These are phyloP conservation scores for Marmota flaviventris DNA, from an alignment of 2,113 vertebrate species.

Conservation along the genomic window DNA sequence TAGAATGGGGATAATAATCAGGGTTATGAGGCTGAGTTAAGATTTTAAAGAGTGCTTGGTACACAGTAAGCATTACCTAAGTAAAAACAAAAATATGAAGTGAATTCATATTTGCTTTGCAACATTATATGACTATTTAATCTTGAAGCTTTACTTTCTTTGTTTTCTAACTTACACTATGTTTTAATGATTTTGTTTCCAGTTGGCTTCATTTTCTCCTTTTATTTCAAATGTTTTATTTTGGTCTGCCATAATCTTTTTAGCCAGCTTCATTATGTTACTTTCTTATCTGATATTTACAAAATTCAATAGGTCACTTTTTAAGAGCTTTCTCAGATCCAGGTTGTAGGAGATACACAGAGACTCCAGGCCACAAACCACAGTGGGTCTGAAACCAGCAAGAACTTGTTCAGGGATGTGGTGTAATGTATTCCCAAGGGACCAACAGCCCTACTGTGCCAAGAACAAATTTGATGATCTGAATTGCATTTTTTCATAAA, in stretches of 20 bases:
- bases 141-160: constrained; percentile 6
- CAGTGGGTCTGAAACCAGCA: neutral
- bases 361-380: neutral
- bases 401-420: neutral
- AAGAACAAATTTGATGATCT: neutral
- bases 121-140: neutral
- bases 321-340: neutral
- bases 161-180: neutral
- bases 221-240: neutral
- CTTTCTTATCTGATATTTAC: neutral
- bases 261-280: neutral
- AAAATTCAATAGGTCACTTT: neutral
- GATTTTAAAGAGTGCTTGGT: neutral
- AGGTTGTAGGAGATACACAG: neutral
- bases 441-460: neutral
- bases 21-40: neutral
- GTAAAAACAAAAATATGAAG: neutral
- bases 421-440: neutral
- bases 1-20: neutral
- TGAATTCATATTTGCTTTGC: neutral
- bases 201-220: neutral
- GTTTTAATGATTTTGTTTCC: neutral
- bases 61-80: neutral
- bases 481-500: neutral
- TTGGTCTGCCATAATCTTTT: neutral